These are phyloP conservation scores for Zhuqinia jingwanae DNA, from an alignment of 2,888 invertebrate genomes.

Conservation along the genomic window DNA sequence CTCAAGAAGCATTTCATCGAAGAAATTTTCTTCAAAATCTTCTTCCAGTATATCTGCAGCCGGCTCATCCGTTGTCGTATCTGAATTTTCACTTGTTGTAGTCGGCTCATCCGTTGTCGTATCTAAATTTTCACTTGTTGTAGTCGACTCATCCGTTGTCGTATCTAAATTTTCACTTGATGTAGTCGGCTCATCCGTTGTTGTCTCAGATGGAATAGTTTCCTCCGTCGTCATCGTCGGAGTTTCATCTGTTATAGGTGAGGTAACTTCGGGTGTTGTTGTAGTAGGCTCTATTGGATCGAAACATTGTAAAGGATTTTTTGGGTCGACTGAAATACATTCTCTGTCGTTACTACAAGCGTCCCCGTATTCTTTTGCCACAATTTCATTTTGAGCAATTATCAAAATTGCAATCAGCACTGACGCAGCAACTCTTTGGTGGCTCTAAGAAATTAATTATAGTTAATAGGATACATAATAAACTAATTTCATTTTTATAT, in stretches of 20 bases:
- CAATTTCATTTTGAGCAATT: neutral
- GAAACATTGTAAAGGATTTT: neutral
- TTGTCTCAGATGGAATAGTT: neutral
- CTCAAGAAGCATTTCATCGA: too few species aligned
- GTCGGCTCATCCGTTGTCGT: too few species aligned
- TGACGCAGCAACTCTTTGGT: neutral
- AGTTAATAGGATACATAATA: neutral
- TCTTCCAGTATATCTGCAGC: too few species aligned
- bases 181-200: conserved; percentile 6
- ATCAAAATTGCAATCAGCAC: neutral
- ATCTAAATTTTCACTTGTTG: too few species aligned
- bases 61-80: too few species aligned
- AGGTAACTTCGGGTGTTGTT: neutral
- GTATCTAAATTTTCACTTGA: too few species aligned
- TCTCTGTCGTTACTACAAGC: neutral
- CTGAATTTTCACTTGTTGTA: too few species aligned
- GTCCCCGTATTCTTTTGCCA: conserved; percentile 16
- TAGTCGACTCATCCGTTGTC: too few species aligned
- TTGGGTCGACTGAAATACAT: neutral
- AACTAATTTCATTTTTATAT: neutral
- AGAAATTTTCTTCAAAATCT: too few species aligned
- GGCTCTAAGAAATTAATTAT: neutral
- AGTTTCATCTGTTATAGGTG: too few species aligned
- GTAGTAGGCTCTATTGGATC: neutral
- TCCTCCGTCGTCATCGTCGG: neutral